A percentile compares a stretch with the other conserved stretches of the same genome.
Conservation (phyloP, 2,888 invertebrate species). For the Cecidostiba fungosa region DNA sequence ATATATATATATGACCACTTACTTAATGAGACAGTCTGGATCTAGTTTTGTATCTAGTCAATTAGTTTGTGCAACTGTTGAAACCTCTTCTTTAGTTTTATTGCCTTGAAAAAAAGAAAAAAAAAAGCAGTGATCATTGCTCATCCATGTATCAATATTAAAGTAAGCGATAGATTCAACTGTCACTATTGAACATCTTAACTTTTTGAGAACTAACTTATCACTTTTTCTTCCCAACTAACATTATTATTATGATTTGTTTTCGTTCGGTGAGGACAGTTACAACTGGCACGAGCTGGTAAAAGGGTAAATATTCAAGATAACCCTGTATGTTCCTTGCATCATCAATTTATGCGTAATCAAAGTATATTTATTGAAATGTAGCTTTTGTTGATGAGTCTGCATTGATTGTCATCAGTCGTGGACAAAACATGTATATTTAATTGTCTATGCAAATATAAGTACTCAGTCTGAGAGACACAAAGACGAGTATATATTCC, state of each 20-base stretch:
- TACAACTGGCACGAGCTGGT: slow-evolving; percentile 83
- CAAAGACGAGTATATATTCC: not conserved
- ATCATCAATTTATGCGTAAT: slow-evolving; percentile 60
- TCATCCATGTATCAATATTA: not conserved
- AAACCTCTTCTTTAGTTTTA: too few relatives aligned
- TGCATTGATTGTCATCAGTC: slow-evolving; percentile 40
- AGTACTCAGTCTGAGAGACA: slow-evolving; percentile 8
- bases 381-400: slow-evolving; percentile 51
- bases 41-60: too few relatives aligned
- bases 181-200: not conserved
- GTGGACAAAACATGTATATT: slow-evolving; percentile 38
- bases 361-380: slow-evolving; percentile 42
- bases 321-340: slow-evolving; percentile 70
- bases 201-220: not conserved
- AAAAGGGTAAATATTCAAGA: slow-evolving; percentile 83
- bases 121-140: not conserved
- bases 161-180: not conserved
- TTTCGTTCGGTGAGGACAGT: slow-evolving; percentile 80
- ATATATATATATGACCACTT: too few relatives aligned
- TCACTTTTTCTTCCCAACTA: slow-evolving; percentile 36
- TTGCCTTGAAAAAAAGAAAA: too few relatives aligned
- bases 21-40: too few relatives aligned
- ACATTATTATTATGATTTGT: slow-evolving; percentile 66
- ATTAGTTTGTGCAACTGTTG: too few relatives aligned
- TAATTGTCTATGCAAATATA: slow-evolving; percentile 6